These are phyloP conservation scores for Papilio gigon DNA, from an alignment of 2,888 invertebrate genomes.

Conservation along the genomic window DNA sequence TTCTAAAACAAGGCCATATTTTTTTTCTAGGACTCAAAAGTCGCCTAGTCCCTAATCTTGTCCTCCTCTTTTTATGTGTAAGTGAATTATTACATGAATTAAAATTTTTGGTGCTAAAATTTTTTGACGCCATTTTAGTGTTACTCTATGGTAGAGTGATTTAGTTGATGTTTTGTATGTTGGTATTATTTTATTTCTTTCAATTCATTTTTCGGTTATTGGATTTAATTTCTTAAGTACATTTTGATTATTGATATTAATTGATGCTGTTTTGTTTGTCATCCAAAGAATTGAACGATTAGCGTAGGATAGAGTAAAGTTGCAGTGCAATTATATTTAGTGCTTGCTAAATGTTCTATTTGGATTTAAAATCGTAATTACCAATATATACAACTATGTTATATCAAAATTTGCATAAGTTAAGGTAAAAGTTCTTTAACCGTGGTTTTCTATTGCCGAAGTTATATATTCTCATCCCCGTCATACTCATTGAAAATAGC, in stretches of 20 bases:
- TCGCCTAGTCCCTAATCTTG: conserved; percentile 67
- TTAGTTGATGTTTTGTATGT: conserved; percentile 1
- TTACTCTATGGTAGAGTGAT: conserved; percentile 3
- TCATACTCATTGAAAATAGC: background rate
- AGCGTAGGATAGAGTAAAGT: conserved; percentile 21
- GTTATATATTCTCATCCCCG: background rate
- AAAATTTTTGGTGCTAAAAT: conserved; percentile 62
- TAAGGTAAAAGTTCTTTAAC: conserved; percentile 24
- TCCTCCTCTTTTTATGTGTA: conserved; percentile 52
- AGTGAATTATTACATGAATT: conserved; percentile 54
- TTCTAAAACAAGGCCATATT: conserved; percentile 51
- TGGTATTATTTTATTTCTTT: background rate
- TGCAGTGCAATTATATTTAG: conserved; percentile 36
- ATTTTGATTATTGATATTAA: background rate
- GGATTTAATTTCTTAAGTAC: conserved; percentile 10
- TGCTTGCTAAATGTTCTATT: conserved; percentile 8
- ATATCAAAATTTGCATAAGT: conserved; percentile 35
- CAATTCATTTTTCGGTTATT: background rate
- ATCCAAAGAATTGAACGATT: conserved; percentile 37
- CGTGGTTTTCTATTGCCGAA: background rate
- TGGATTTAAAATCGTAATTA: background rate
- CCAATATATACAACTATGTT: background rate
- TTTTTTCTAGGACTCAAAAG: conserved; percentile 61
- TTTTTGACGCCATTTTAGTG: conserved; percentile 46
- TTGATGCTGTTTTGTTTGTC: conserved; percentile 25